phyloP scores from a whole-genome alignment of 2,113 vertebrate genomes.

The Myotis lucifugus region DNA sequence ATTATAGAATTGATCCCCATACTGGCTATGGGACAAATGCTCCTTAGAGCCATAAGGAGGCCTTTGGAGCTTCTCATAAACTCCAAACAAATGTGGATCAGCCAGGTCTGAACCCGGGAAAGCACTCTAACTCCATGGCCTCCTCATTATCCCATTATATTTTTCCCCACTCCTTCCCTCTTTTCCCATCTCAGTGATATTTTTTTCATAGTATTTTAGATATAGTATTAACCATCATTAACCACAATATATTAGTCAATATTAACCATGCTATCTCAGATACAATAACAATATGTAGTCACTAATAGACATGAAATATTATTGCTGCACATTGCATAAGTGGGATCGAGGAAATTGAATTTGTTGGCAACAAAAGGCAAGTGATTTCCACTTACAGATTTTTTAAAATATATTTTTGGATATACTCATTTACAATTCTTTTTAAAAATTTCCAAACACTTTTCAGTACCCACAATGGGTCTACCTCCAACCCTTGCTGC shows the following conservation, averaged over 20 bases:
- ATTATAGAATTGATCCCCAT: background rate
- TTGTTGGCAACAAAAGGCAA: background rate
- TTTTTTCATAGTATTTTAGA: conserved; percentile 43
- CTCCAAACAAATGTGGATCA: background rate
- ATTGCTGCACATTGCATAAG: background rate
- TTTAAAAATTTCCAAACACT: background rate
- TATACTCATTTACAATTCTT: conserved; percentile 19
- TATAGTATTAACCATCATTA: conserved; percentile 25
- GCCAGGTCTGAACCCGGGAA: background rate
- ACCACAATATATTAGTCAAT: conserved; percentile 27
- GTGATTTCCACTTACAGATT: conserved; percentile 7
- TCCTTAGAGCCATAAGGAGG: background rate
- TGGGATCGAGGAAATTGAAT: background rate
- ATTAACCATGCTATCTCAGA: background rate
- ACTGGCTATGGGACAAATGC: background rate
- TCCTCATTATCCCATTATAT: background rate
- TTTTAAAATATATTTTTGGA: background rate
- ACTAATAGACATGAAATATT: conserved; percentile 32
- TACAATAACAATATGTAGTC: conserved; percentile 1
- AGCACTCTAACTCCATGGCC: background rate
- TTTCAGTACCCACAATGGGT: conserved; percentile 20
- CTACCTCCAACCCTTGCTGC: background rate
- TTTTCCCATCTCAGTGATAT: background rate
- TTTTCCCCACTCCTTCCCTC: background rate
- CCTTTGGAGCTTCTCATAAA: conserved; percentile 19